Evolutionary conservation across 2,113 vertebrate genomes (phyloP).

Genomic region (Coturnix japonica): DNA sequence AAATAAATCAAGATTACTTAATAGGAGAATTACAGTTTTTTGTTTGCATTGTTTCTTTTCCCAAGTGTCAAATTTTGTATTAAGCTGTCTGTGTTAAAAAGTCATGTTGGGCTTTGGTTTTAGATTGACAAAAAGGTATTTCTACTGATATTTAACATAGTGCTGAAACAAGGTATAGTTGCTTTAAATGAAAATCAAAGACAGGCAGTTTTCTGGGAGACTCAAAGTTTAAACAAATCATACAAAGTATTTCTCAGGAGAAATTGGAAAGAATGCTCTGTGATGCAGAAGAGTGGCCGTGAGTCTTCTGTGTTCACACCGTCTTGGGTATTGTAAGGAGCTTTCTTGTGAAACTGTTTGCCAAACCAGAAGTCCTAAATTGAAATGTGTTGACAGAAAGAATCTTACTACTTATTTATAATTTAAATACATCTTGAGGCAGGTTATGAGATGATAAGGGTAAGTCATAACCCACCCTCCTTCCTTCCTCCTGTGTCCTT

Average conservation of each 20-base stretch:
- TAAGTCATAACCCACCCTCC: constrained; percentile 22
- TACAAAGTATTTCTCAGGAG: constrained; percentile 35
- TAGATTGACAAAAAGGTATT: not conserved
- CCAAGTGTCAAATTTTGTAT: not conserved
- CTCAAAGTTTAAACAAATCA: constrained; percentile 63
- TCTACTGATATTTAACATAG: not conserved
- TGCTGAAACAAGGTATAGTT: not conserved
- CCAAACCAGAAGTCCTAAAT: constrained; percentile 68
- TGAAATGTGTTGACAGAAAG: constrained; percentile 78
- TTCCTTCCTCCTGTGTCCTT: not conserved
- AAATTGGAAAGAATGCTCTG: constrained; percentile 55
- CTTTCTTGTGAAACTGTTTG: constrained; percentile 71
- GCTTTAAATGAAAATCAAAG: constrained; percentile 36
- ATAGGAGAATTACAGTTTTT: not conserved
- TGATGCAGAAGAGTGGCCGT: constrained; percentile 65
- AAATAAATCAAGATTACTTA: constrained; percentile 22
- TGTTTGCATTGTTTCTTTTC: constrained; percentile 35
- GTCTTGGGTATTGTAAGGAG: constrained; percentile 53
- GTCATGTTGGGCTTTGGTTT: not conserved
- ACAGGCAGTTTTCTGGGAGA: not conserved
- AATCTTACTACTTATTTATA: constrained; percentile 65
- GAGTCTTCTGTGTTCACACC: constrained; percentile 55
- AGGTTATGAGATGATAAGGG: constrained; percentile 26
- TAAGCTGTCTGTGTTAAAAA: constrained; percentile 31
- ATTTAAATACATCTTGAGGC: constrained; percentile 68